A percentile compares a stretch with the other conserved stretches of the same genome.
Evolutionary conservation across 2,797 vertebrate genomes (phyloP).

Genomic region (Centropyge bicolor): DNA sequence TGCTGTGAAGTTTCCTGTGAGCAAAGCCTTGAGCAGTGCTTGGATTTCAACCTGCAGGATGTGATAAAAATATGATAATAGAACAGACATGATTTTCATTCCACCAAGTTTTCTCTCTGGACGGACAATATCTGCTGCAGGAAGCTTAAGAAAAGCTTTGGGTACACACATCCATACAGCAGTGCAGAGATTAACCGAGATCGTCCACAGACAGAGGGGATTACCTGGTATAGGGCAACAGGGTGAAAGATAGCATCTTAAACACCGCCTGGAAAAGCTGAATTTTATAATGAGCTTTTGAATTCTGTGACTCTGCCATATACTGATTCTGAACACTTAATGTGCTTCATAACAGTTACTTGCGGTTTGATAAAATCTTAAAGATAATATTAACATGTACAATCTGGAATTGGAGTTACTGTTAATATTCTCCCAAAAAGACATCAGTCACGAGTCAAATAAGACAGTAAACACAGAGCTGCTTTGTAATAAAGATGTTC

Average conservation of each 20-base stretch:
- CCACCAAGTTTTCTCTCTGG: constrained; percentile 32
- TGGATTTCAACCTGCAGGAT: constrained; percentile 40
- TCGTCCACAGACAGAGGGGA: constrained; percentile 41
- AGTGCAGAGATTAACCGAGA: constrained; percentile 51
- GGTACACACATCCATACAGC: constrained; percentile 28
- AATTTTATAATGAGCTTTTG: constrained; percentile 34
- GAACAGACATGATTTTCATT: constrained; percentile 42
- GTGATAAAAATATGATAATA: constrained; percentile 46
- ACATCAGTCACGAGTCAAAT: too few relatives aligned
- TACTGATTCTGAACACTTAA: not conserved
- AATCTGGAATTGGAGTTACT: too few relatives aligned
- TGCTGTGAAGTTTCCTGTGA: constrained; percentile 30
- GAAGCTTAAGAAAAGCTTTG: constrained; percentile 33
- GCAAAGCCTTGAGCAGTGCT: constrained; percentile 20
- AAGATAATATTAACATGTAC: too few relatives aligned
- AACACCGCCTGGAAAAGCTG: constrained; percentile 9
- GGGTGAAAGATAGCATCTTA: constrained; percentile 39
- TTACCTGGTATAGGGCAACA: constrained; percentile 45
- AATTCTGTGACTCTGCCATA: not conserved
- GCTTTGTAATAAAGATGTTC: too few relatives aligned
- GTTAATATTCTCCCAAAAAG: too few relatives aligned
- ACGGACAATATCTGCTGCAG: constrained; percentile 29
- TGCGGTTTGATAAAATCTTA: too few relatives aligned
- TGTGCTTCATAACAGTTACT: not conserved
- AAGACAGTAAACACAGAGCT: too few relatives aligned